These are phyloP conservation scores for Yoshiicerus persimilis DNA, from an alignment of 1,140 invertebrate genomes.

Conservation along the genomic window DNA sequence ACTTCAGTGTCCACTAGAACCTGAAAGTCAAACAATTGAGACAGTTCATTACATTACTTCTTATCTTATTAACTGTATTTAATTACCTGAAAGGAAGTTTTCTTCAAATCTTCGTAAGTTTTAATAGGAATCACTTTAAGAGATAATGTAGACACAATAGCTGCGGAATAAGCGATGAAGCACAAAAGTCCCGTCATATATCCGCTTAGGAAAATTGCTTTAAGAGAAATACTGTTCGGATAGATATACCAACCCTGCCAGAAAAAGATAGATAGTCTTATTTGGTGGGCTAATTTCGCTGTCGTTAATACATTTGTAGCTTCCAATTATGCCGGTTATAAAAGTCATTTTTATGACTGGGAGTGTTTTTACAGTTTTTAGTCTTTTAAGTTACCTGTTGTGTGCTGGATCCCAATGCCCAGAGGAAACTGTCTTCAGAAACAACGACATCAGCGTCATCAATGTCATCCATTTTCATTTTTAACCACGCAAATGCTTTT, in stretches of 20 bases:
- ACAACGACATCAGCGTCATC: background rate
- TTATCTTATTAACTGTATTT: too few species aligned
- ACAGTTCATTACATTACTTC: too few species aligned
- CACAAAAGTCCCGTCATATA: conserved; percentile 27
- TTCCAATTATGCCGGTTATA: too few species aligned
- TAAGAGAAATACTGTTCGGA: background rate
- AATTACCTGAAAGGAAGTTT: background rate
- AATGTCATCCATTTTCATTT: background rate
- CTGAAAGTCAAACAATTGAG: background rate
- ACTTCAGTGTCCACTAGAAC: background rate
- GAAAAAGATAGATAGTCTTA: background rate
- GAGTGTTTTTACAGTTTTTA: too few species aligned
- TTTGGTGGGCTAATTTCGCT: too few species aligned
- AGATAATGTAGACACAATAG: conserved; percentile 28
- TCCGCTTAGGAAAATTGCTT: conserved; percentile 20
- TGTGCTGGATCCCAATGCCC: background rate
- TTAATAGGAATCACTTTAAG: conserved; percentile 30
- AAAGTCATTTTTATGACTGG: background rate
- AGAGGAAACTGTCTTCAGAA: background rate
- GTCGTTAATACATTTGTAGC: background rate
- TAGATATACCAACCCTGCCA: conserved; percentile 27
- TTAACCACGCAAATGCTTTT: background rate
- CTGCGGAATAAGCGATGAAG: conserved; percentile 33
- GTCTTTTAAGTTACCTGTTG: background rate
- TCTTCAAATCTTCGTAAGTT: background rate